A percentile compares a stretch with the other conserved stretches of the same genome.
Evolutionary conservation across 1,140 invertebrate species (phyloP).

Genomic region (Caerostris extrusa): DNA sequence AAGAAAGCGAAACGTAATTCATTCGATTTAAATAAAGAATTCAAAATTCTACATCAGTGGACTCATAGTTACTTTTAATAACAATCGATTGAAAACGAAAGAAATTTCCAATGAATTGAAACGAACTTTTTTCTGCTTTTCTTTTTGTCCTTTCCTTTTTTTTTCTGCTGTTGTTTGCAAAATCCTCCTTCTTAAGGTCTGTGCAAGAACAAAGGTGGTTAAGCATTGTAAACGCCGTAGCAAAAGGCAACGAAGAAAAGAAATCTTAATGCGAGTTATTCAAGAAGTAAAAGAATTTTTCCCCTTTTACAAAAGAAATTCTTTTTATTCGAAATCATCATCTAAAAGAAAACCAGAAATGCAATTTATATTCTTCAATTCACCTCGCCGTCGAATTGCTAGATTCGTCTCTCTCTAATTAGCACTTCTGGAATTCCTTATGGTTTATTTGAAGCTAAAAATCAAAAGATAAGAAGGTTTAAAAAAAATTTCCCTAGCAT

Average conservation of each 20-base stretch:
- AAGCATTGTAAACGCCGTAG: conserved; percentile 46
- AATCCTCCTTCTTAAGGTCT: conserved; percentile 29
- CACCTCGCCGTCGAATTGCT: conserved; percentile 49
- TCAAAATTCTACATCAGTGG: not conserved
- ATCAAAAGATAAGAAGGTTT: conserved; percentile 24
- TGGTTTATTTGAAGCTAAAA: conserved; percentile 73
- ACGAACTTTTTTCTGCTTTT: conserved; percentile 22
- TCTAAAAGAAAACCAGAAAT: conserved; percentile 72
- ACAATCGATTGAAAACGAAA: conserved; percentile 38
- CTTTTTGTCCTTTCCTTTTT: conserved; percentile 2
- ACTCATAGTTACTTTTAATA: not conserved
- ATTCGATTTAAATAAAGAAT: not conserved
- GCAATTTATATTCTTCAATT: conserved; percentile 72
- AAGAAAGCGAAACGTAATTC: conserved; percentile 3
- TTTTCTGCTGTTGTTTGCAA: conserved; percentile 21
- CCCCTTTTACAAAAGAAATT: conserved; percentile 41
- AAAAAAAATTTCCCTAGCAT: conserved; percentile 57
- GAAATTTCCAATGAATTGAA: conserved; percentile 41
- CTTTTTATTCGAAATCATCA: conserved; percentile 52
- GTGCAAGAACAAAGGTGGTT: conserved; percentile 62
- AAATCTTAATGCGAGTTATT: conserved; percentile 71
- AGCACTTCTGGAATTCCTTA: conserved; percentile 65
- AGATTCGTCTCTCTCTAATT: conserved; percentile 66
- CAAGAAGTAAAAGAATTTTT: conserved; percentile 72
- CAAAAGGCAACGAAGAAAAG: conserved; percentile 44